A percentile compares a stretch with the other conserved stretches of the same genome.
phyloP scores from a whole-genome alignment of 2,113 vertebrate genomes.

The Psammodynastes pulverulentus region DNA sequence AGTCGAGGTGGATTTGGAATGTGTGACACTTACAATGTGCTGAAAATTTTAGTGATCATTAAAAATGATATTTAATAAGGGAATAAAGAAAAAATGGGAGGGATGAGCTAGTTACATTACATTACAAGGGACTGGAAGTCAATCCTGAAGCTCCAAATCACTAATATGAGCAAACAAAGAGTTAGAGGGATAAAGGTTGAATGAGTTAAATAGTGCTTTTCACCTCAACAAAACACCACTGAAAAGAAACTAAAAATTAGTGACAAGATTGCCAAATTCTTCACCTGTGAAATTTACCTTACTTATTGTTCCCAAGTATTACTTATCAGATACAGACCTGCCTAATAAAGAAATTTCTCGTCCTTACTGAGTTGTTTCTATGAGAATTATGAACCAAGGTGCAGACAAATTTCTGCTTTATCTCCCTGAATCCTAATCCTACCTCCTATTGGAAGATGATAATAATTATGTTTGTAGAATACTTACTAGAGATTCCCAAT shows the following conservation, averaged over 20 bases:
- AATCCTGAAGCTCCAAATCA: background rate
- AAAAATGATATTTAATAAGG: background rate
- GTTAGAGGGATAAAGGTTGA: background rate
- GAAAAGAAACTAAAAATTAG: background rate
- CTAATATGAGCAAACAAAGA: background rate
- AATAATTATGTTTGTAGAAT: background rate
- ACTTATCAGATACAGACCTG: background rate
- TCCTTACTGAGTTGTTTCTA: background rate
- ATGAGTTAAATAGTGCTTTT: background rate
- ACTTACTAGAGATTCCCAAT: background rate
- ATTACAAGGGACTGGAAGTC: background rate
- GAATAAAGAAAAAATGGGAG: background rate
- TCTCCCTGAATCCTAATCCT: background rate
- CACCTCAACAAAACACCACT: background rate
- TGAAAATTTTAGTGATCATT: background rate
- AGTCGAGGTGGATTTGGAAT: background rate
- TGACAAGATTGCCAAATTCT: background rate
- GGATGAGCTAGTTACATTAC: background rate
- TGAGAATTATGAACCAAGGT: background rate
- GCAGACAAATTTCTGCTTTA: background rate
- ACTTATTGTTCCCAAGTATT: background rate
- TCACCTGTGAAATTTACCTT: background rate
- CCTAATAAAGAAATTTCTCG: background rate
- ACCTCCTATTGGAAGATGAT: background rate
- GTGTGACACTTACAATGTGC: background rate